Evolutionary conservation across 2,113 vertebrate genomes (phyloP).

Genomic region (Xiphophorus hellerii): DNA sequence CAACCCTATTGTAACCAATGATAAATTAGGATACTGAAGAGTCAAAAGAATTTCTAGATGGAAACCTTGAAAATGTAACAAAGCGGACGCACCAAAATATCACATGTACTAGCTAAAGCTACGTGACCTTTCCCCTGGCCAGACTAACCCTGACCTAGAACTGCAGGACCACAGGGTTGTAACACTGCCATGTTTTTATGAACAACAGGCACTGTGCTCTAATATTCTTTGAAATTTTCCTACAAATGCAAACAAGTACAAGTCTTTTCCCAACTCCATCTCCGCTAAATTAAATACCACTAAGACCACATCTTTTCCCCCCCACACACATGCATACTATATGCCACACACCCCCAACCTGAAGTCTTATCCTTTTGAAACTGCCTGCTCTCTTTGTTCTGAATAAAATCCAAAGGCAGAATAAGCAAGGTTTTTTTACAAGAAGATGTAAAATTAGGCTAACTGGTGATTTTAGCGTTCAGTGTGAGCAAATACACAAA

Average conservation of each 20-base stretch:
- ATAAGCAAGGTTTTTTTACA: constrained; percentile 12
- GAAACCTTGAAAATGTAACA: neutral
- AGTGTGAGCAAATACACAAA: neutral
- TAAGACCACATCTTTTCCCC: neutral
- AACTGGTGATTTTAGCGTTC: constrained; percentile 1
- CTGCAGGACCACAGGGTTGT: constrained; percentile 8
- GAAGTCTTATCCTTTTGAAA: constrained; percentile 30
- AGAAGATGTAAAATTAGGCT: neutral
- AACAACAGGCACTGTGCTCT: constrained; percentile 27
- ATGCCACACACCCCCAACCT: constrained; percentile 2
- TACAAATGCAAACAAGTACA: constrained; percentile 1
- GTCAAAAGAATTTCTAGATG: neutral
- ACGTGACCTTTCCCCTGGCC: constrained; percentile 38
- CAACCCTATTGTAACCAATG: neutral
- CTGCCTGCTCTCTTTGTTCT: constrained; percentile 11
- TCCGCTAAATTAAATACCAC: constrained; percentile 33
- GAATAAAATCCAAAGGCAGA: constrained; percentile 27
- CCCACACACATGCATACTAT: neutral
- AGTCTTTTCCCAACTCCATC: constrained; percentile 12
- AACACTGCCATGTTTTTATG: constrained; percentile 20
- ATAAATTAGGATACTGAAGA: neutral
- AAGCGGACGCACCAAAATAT: neutral
- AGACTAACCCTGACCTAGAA: constrained; percentile 55
- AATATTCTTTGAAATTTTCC: constrained; percentile 10
- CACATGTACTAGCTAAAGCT: neutral